A percentile compares a stretch with the other conserved stretches of the same genome.
phyloP scores from a whole-genome alignment of 2,888 invertebrate species.

The Zaprionus bogoriensis region DNA sequence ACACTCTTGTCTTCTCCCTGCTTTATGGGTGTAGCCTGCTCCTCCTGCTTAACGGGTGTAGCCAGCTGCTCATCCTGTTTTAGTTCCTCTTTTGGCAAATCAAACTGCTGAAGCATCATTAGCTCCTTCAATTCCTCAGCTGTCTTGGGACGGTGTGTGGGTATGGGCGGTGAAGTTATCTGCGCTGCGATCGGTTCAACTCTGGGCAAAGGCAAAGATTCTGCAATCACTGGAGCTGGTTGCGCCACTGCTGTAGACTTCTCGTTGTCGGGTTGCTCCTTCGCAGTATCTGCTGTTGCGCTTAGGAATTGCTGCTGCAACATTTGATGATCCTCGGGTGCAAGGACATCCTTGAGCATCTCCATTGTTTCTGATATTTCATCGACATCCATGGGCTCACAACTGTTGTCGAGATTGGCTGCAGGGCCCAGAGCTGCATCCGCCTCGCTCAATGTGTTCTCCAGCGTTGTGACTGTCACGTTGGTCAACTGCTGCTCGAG shows the following conservation, averaged over 20 bases:
- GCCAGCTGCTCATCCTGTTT: too few relatives aligned
- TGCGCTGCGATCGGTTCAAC: background rate
- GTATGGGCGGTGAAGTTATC: constrained; percentile 53
- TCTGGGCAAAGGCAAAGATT: constrained; percentile 6
- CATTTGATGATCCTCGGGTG: constrained; percentile 47
- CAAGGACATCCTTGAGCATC: constrained; percentile 49
- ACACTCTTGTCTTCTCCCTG: background rate
- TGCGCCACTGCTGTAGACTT: too few relatives aligned
- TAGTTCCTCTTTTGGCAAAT: background rate
- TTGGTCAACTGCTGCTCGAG: constrained; percentile 46
- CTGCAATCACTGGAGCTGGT: background rate
- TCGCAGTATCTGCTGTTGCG: background rate
- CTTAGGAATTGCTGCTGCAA: constrained; percentile 41
- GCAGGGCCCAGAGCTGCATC: background rate
- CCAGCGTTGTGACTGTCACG: constrained; percentile 52
- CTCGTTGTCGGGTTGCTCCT: background rate
- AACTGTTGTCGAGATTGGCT: constrained; percentile 44
- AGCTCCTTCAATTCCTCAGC: constrained; percentile 37
- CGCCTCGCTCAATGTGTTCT: constrained; percentile 37
- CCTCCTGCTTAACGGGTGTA: background rate
- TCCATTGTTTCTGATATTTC: constrained; percentile 68
- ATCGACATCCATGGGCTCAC: constrained; percentile 79
- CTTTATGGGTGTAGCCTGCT: background rate
- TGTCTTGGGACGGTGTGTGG: constrained; percentile 57
- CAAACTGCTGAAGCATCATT: constrained; percentile 13